Evolutionary conservation across 2,113 vertebrate species (phyloP).

Genomic region (Corynorhinus townsendii): DNA sequence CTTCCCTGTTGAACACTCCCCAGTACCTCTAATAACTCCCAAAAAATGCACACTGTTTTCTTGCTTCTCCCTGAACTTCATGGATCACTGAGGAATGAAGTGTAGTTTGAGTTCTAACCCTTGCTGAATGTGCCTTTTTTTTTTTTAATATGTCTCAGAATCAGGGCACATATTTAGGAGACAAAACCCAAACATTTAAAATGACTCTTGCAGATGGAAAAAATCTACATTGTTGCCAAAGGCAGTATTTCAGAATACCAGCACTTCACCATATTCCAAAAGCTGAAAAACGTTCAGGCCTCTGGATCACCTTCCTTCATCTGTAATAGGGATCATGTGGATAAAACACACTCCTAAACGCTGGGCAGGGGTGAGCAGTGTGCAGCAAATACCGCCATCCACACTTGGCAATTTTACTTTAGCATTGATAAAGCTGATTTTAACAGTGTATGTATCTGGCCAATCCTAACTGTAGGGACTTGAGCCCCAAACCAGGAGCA

Average conservation of each 20-base stretch:
- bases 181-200: conserved; percentile 44
- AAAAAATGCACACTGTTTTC: not conserved
- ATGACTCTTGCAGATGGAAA: conserved; percentile 43
- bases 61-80: not conserved
- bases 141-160: not conserved
- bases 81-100: not conserved
- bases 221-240: not conserved
- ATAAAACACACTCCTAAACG: not conserved
- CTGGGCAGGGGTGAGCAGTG: not conserved
- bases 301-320: not conserved
- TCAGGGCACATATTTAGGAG: conserved; percentile 9
- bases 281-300: not conserved
- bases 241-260: not conserved
- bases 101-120: not conserved
- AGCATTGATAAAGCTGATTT: conserved; percentile 39
- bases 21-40: not conserved
- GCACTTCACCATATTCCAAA: not conserved
- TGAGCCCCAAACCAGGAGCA: conserved; percentile 53
- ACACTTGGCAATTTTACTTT: not conserved
- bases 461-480: conserved; percentile 54
- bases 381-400: not conserved
- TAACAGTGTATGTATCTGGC: conserved; percentile 35
- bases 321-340: not conserved
- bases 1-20: not conserved
- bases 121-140: not conserved